Conservation (phyloP, 2,797 vertebrate species). For the Geotrypetes seraphini region DNA sequence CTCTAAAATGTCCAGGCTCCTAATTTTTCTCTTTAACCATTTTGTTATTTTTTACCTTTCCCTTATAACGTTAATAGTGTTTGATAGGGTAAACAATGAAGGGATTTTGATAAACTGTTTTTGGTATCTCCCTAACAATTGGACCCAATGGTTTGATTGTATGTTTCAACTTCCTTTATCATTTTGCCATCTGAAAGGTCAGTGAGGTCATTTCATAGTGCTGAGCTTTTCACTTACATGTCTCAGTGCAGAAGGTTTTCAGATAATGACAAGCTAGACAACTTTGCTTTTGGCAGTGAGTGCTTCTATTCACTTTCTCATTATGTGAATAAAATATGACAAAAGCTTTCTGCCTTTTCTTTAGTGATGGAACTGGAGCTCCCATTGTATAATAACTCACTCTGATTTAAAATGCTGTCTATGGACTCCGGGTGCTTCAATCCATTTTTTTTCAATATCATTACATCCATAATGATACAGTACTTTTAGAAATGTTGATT, state of each 20-base stretch:
- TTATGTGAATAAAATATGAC: conserved; percentile 11
- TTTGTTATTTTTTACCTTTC: no score
- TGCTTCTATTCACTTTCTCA: not conserved
- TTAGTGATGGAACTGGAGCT: no score
- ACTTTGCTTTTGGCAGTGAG: conserved; percentile 8
- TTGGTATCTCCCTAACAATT: no score
- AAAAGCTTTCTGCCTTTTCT: not conserved
- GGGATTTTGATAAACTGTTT: no score
- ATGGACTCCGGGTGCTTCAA: not conserved
- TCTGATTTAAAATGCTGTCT: not conserved
- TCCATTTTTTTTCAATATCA: not conserved
- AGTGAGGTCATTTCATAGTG: not conserved
- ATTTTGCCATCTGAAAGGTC: not conserved
- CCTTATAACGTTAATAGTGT: no score
- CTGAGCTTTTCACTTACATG: not conserved
- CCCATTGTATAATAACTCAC: not conserved
- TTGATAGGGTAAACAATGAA: no score
- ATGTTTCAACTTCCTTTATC: no score
- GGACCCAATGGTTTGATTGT: no score
- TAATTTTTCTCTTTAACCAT: no score
- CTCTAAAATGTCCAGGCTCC: not conserved
- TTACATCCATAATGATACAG: conserved; percentile 1
- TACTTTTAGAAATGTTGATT: no score
- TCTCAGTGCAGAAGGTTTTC: not conserved
- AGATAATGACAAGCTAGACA: not conserved